Conservation (phyloP, 2,113 vertebrate species). For the Prinia subflava region DNA sequence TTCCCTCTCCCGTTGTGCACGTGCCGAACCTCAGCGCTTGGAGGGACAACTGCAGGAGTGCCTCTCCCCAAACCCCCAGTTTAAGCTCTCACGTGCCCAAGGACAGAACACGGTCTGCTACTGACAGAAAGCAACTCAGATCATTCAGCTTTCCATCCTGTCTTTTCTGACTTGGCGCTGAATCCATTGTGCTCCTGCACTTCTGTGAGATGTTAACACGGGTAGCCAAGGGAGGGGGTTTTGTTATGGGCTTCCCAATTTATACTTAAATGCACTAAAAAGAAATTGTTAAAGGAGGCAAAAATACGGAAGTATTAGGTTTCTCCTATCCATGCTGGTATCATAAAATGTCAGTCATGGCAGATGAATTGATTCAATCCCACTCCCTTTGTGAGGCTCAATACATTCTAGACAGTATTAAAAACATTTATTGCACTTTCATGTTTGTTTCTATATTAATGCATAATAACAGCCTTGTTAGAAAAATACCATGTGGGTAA, state of each 20-base stretch:
- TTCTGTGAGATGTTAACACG: neutral
- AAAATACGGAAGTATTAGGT: neutral
- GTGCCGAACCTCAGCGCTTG: neutral
- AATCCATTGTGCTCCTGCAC: neutral
- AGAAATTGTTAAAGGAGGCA: neutral
- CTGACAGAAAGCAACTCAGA: neutral
- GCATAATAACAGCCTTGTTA: neutral
- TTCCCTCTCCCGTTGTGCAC: neutral
- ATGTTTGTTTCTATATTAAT: neutral
- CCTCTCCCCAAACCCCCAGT: neutral
- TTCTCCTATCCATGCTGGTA: neutral
- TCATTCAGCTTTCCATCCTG: neutral
- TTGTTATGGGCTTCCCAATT: neutral
- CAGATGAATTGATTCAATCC: neutral
- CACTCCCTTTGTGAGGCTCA: neutral
- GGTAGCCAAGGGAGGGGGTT: neutral
- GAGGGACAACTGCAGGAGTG: neutral
- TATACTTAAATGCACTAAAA: neutral
- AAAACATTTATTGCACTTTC: neutral
- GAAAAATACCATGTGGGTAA: neutral
- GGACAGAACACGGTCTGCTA: neutral
- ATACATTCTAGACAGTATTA: neutral
- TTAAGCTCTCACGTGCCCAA: neutral
- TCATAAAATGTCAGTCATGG: neutral
- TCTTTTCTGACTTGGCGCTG: neutral